Percentiles rank a stretch among this genome's conserved stretches.
These are phyloP conservation scores for Orbicella faveolata DNA, from an alignment of 64 coral and sea anemone genomes.

Conservation along the genomic window DNA sequence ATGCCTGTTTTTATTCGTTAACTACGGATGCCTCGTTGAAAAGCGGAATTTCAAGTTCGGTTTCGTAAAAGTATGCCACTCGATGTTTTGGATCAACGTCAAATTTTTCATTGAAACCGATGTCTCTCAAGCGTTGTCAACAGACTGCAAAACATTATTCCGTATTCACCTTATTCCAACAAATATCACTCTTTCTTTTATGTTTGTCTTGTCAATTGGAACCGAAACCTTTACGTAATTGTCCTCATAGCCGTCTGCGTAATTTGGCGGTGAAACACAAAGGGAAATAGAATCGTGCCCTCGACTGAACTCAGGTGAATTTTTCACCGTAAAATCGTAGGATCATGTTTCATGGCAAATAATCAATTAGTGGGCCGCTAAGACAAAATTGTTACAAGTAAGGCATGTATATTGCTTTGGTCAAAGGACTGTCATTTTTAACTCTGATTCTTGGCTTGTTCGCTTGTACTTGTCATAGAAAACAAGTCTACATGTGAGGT, in stretches of 20 bases:
- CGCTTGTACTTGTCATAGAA: too few relatives aligned
- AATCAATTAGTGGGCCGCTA: neutral
- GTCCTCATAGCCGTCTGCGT: neutral
- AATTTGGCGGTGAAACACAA: neutral
- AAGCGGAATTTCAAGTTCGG: too few relatives aligned
- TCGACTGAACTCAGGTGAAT: neutral
- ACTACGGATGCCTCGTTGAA: too few relatives aligned
- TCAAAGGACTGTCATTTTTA: too few relatives aligned
- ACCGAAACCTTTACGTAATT: neutral
- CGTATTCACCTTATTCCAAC: neutral
- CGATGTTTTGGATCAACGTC: neutral
- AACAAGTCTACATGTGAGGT: too few relatives aligned
- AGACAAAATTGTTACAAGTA: neutral
- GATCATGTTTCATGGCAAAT: neutral
- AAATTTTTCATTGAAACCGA: neutral
- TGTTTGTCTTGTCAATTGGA: neutral
- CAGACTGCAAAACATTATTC: too few relatives aligned
- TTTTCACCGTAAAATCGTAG: neutral
- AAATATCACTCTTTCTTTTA: neutral
- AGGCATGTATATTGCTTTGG: neutral
- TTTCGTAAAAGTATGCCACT: too few relatives aligned
- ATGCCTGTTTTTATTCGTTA: too few relatives aligned
- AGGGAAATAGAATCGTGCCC: neutral
- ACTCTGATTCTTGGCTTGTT: too few relatives aligned
- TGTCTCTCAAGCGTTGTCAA: neutral